Conservation (phyloP, 2,888 invertebrate species). For the Cabera pusaria region DNA sequence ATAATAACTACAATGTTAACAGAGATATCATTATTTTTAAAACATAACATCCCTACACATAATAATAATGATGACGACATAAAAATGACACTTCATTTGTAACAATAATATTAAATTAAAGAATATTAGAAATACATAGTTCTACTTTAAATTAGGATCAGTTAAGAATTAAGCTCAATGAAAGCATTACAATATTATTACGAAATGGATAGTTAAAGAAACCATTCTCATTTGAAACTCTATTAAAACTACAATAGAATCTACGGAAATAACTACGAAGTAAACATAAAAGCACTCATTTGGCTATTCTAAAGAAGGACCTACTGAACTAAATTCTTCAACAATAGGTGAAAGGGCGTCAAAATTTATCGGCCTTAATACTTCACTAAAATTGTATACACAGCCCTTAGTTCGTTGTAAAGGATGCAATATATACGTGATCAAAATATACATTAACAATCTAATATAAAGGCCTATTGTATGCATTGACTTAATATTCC, state of each 20-base stretch:
- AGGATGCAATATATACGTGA: constrained; percentile 65
- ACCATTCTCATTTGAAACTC: constrained; percentile 7
- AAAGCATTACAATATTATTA: no score
- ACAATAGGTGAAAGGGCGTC: constrained; percentile 51
- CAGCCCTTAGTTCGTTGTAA: constrained; percentile 61
- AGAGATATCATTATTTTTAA: no score
- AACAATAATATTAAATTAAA: no score
- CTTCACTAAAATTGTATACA: constrained; percentile 46
- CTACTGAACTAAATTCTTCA: constrained; percentile 39
- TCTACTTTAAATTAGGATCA: no score
- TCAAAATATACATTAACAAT: constrained; percentile 43
- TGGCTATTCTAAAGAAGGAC: constrained; percentile 28
- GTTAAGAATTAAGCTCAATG: no score
- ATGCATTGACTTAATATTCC: constrained; percentile 52
- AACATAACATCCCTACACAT: no score
- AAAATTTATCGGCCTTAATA: constrained; percentile 49
- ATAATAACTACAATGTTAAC: no score
- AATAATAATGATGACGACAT: no score
- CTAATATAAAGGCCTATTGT: constrained; percentile 42
- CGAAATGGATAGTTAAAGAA: no score
- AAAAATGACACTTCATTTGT: no score
- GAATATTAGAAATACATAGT: no score
- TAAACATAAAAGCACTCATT: constrained; percentile 20
- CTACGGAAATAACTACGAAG: constrained; percentile 7
- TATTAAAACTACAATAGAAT: constrained; percentile 17